phyloP scores from a whole-genome alignment of 2,888 invertebrate genomes.

The Listrodromus nycthemerus region DNA sequence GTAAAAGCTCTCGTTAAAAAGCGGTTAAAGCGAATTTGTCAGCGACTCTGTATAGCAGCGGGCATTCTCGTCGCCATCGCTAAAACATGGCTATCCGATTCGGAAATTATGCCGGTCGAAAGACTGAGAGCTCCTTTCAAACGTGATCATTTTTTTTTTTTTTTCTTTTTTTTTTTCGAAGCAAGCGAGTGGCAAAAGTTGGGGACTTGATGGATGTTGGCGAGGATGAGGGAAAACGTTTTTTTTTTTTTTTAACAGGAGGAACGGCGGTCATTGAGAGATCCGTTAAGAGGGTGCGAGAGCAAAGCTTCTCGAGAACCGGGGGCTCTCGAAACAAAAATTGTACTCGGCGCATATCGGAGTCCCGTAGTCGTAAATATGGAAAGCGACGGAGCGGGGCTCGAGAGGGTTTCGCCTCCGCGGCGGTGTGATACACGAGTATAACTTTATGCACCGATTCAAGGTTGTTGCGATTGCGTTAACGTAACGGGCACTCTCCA shows the following conservation, averaged over 20 bases:
- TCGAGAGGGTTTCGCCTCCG: not conserved
- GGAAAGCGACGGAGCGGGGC: not conserved
- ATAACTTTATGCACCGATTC: slow-evolving; percentile 41
- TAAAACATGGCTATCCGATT: slow-evolving; percentile 15
- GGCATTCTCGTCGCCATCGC: slow-evolving; percentile 19
- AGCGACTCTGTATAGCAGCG: slow-evolving; percentile 26
- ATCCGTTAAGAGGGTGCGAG: slow-evolving; percentile 14
- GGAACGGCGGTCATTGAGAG: slow-evolving; percentile 25
- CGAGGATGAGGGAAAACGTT: slow-evolving; percentile 39
- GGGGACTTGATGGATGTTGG: slow-evolving; percentile 47
- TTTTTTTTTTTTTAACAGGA: slow-evolving; percentile 38
- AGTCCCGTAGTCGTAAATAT: slow-evolving; percentile 47
- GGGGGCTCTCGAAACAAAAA: slow-evolving; percentile 41
- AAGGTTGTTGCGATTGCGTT: slow-evolving; percentile 53
- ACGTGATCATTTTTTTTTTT: no score
- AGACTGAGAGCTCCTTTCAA: slow-evolving; percentile 6
- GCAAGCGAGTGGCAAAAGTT: slow-evolving; percentile 27
- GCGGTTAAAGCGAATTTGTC: slow-evolving; percentile 48
- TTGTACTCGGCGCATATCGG: slow-evolving; percentile 27
- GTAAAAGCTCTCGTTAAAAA: slow-evolving; percentile 41
- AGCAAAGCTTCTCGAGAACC: not conserved
- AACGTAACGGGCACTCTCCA: slow-evolving; percentile 20
- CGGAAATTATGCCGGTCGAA: slow-evolving; percentile 15
- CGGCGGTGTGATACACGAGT: not conserved
- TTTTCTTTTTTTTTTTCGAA: no score